Conservation (phyloP, 2,888 invertebrate genomes). For the Acanthosepion lycidas region DNA sequence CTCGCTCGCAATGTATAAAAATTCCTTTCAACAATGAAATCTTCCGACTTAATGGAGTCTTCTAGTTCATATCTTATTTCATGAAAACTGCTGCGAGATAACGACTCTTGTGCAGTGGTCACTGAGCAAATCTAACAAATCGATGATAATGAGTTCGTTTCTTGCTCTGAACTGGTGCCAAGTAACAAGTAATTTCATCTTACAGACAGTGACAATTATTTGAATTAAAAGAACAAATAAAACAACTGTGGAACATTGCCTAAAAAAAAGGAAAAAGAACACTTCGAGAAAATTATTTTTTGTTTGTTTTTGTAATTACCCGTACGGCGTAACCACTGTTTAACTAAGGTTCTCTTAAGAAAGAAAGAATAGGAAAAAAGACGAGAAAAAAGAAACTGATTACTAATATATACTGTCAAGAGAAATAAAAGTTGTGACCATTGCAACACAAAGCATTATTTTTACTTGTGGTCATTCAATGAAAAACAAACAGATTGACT, state of each 20-base stretch:
- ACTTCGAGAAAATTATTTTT: not conserved
- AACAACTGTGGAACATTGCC: not conserved
- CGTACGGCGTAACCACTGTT: not conserved
- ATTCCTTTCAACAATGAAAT: too few relatives aligned
- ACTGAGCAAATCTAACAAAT: too few relatives aligned
- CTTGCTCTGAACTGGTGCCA: too few relatives aligned
- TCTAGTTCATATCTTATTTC: too few relatives aligned
- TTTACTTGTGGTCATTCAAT: not conserved
- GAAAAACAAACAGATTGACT: not conserved
- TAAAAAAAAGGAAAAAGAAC: not conserved
- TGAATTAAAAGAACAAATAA: not conserved
- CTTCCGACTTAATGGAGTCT: too few relatives aligned
- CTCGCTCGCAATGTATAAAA: too few relatives aligned
- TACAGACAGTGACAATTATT: not conserved
- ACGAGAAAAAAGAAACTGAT: not conserved
- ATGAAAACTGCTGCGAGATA: too few relatives aligned
- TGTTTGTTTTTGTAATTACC: not conserved
- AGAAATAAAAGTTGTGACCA: not conserved
- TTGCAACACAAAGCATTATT: not conserved
- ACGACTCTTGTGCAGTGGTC: too few relatives aligned
- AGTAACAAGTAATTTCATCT: not conserved
- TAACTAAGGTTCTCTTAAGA: not conserved
- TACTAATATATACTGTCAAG: not conserved
- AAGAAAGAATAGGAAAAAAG: not conserved
- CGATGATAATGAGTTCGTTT: too few relatives aligned